Conservation (phyloP, 2,797 vertebrate species). For the Pangasius sanitwongsei region DNA sequence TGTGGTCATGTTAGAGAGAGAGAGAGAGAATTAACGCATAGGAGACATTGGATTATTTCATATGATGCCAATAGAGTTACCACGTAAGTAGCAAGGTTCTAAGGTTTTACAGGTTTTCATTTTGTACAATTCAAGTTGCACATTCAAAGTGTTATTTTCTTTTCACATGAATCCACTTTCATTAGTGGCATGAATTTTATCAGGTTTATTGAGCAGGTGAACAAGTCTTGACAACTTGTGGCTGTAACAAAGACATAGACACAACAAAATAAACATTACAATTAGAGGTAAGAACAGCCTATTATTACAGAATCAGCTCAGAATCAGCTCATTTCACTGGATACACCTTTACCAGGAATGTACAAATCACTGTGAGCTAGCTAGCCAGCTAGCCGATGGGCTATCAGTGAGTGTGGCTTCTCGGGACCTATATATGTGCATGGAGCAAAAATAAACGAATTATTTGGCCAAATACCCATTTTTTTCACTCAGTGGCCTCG, state of each 20-base stretch:
- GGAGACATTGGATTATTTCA: not conserved
- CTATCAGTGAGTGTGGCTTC: not conserved
- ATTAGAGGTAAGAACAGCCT: not conserved
- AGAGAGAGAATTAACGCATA: not conserved
- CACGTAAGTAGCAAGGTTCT: not conserved
- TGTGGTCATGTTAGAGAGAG: not conserved
- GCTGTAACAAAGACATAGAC: slow-evolving; percentile 31
- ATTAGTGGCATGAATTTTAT: not conserved
- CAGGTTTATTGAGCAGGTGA: slow-evolving; percentile 56
- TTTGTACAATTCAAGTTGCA: not conserved
- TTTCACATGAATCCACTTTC: not conserved
- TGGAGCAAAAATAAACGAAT: not conserved
- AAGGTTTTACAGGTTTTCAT: not conserved
- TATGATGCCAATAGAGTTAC: not conserved
- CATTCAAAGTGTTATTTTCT: not conserved
- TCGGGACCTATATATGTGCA: not conserved
- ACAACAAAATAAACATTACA: not conserved
- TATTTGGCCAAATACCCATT: not conserved
- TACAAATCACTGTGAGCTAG: not conserved
- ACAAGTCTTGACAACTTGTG: slow-evolving; percentile 50
- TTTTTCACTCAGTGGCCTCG: not conserved
- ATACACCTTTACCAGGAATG: not conserved
- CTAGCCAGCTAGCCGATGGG: too few species aligned
- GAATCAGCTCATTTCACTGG: not conserved
- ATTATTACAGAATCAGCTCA: not conserved